These are phyloP conservation scores for Pipistrellus pipistrellus DNA, from an alignment of 2,797 vertebrate species.

Conservation along the genomic window DNA sequence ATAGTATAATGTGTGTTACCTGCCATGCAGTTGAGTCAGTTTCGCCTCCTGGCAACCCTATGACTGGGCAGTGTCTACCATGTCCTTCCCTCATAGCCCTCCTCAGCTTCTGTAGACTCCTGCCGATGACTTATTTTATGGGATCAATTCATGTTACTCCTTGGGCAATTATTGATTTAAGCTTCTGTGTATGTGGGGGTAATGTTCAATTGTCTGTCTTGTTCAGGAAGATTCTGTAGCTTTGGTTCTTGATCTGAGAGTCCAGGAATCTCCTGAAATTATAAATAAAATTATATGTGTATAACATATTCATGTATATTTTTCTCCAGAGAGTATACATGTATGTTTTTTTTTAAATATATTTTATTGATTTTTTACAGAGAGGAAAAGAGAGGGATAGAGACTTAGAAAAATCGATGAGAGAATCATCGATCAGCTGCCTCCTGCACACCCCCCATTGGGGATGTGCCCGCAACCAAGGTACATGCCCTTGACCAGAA, in stretches of 20 bases:
- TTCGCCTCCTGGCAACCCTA: background rate
- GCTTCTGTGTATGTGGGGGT: background rate
- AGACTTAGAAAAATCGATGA: too few species aligned
- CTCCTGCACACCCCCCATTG: too few species aligned
- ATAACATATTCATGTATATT: background rate
- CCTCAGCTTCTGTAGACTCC: background rate
- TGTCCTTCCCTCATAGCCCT: background rate
- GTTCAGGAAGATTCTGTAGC: background rate
- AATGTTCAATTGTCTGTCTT: background rate
- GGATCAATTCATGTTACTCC: background rate
- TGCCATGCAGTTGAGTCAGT: background rate
- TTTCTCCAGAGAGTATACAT: background rate
- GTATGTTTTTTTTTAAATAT: too few species aligned
- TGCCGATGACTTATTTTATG: background rate
- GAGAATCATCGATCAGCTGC: too few species aligned
- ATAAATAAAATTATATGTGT: background rate
- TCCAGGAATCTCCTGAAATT: constrained; percentile 34
- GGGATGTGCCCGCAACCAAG: too few species aligned
- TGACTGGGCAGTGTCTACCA: background rate
- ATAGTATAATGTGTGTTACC: background rate
- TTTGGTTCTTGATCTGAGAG: constrained; percentile 37
- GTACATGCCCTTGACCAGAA: too few species aligned
- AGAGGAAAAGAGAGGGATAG: too few species aligned
- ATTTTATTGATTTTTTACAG: too few species aligned
- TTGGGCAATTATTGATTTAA: constrained; percentile 10